Evolutionary conservation across 2,797 vertebrate species (phyloP), one percentile per base, ranked within the genome.

Genomic region (Enteromius afrohamiltoni): DNA sequence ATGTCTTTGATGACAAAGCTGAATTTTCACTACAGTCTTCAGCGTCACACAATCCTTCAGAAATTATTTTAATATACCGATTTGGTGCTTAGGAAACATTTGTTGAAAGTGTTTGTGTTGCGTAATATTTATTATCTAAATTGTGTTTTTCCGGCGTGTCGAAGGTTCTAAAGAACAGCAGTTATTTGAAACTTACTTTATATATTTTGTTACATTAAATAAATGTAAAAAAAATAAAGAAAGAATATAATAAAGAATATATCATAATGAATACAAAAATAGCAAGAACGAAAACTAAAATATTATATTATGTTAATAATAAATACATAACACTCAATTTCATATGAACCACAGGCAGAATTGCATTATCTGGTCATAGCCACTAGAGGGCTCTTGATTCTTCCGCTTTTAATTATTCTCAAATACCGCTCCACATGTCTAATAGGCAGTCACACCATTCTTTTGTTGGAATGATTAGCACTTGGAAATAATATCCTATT

Each of bases 331-430:
- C 5, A n/a, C 14, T 11, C n/a, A 23, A 6, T 70, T n/a, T 29
- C 3, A 34, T 34, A 8, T 73, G 4, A 73, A 51, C 47, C 13
- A 17, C 51, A n/a, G 7, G 14, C 31, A 26, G 10, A 7, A n/a
- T 19, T 82, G 69, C 37, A 13, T 45, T 58, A 70, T 62, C 75
- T 6, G 19, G 14, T 26, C 3, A 17, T 6, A 1, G 6, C 53
- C 82, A 83, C 75, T 37, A 49, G 82, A 83, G 75, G 53, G 82
- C 29, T 2, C 74, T 40, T n/a, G 64, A 64, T 62, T 70, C 51
- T 77, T 76, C 19, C 49, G 23, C 73, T 45, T 55, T 76, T 3
- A 75, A 55, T 70, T 26, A 11, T 14, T 51, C 51, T 67, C 16
- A 21, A 64, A 34, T 51, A 6, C 6, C 23, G 10, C 70, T 75